Evolutionary conservation across 1,140 invertebrate genomes (phyloP), one percentile per base, ranked within the genome.

Genomic region (Drosophila sulfurigaster): DNA sequence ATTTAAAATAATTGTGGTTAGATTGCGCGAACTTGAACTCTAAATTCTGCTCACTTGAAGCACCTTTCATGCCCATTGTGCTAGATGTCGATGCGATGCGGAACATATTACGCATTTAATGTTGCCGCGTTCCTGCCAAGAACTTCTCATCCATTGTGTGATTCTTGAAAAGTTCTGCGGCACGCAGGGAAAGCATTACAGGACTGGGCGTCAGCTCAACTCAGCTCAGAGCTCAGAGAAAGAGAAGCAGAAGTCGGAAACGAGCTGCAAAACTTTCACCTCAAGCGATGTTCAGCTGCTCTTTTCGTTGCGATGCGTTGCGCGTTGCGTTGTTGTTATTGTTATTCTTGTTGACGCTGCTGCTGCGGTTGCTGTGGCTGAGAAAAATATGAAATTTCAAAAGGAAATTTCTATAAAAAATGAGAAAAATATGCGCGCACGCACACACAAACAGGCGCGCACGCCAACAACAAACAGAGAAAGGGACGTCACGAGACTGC

Each of bases 71-170:
- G 25, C 30, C 85, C 78, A 83, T 73, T 49, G 85, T 88, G 20
- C 51, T 11, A 43, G 51, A 67, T 66, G 67, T 72, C 81, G 73
- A 81, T 79, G 59, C 57, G 64, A 75, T 82, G 75, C 85, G 81
- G 78, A 88, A 88, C 85, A 81, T 88, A 88, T 88, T 88, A 88
- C 83, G 85, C 82, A 78, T 83, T 88, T 89, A 88, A 87, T 87
- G 85, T 81, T 77, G 77, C 79, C 83, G 80, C 83, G 83, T 88
- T 80, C 80, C 82, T 87, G 62, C 59, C 20, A 79, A 75, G 65
- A 83, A 79, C 78, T 82, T 82, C 59, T 58, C 70, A 65, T 58
- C 16, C 54, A 56, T 65, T 79, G 56, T 73, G 68, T 68, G 58
- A 65, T 49, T 87, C 78, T 82, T 87, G 83, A 80, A 87, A 87